Conservation (phyloP, 2,113 vertebrate species). For the Pygathrix nemaeus region DNA sequence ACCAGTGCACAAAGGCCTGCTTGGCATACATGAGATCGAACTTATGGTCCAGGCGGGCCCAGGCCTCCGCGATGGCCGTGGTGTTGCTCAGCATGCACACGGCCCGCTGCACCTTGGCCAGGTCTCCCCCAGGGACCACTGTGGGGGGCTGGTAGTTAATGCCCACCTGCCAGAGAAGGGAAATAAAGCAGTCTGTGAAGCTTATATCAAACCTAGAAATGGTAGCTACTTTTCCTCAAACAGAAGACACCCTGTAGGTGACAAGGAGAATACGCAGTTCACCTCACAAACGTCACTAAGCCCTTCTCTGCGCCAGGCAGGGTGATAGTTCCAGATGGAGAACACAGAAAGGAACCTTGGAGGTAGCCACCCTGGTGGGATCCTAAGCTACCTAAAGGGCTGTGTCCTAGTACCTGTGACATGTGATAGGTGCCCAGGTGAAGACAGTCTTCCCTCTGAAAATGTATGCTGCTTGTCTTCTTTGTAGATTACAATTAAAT, state of each 20-base stretch:
- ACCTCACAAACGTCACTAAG: not conserved
- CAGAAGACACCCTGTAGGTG: not conserved
- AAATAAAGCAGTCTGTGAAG: not conserved
- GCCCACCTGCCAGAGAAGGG: slow-evolving; percentile 39
- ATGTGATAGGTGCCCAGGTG: not conserved
- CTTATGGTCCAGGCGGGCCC: slow-evolving; percentile 83
- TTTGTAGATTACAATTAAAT: too few relatives aligned
- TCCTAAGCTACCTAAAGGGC: too few relatives aligned
- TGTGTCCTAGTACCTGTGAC: too few relatives aligned
- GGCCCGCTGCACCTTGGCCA: slow-evolving; percentile 87
- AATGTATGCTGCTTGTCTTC: not conserved
- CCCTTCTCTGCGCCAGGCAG: not conserved
- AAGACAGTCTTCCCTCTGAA: not conserved
- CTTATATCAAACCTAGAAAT: not conserved
- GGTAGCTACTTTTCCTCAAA: not conserved
- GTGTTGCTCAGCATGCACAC: slow-evolving; percentile 86
- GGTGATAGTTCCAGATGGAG: not conserved
- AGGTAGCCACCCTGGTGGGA: not conserved
- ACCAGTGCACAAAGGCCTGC: slow-evolving; percentile 87
- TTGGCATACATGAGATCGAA: slow-evolving; percentile 86
- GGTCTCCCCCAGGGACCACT: slow-evolving; percentile 81
- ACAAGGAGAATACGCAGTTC: not conserved
- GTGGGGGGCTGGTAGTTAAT: slow-evolving; percentile 83
- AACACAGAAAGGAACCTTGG: not conserved
- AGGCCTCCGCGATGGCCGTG: slow-evolving; percentile 83